Percentiles rank a stretch among this genome's conserved stretches.
These are phyloP conservation scores for Hypsibius dujardini DNA, from an alignment of 1,140 invertebrate species.

Conservation along the genomic window DNA sequence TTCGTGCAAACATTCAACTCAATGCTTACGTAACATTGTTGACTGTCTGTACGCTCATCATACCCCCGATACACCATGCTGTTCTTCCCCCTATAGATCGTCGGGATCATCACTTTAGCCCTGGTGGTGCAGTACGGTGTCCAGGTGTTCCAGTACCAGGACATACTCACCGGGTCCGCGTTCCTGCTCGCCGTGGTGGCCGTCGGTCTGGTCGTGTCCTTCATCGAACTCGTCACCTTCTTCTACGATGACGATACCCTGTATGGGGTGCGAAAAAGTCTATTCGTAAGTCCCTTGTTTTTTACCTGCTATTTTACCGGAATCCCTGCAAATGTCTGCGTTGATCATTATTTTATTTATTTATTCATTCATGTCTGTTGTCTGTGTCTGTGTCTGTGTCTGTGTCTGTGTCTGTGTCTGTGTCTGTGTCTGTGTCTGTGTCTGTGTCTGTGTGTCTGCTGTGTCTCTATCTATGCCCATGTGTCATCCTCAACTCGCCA, in stretches of 20 bases:
- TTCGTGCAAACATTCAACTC: not conserved
- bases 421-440: too few species aligned
- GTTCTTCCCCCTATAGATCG: not conserved
- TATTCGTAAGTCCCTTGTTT: slow-evolving; percentile 1
- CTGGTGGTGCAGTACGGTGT: not conserved
- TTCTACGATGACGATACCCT: slow-evolving; percentile 11
- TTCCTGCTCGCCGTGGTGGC: not conserved
- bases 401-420: too few species aligned
- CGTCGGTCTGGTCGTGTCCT: not conserved
- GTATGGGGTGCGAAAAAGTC: slow-evolving; percentile 5
- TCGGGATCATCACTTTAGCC: not conserved
- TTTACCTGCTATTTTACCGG: not conserved
- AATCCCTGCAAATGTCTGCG: not conserved
- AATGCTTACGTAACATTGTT: not conserved
- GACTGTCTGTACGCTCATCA: not conserved
- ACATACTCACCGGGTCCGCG: not conserved
- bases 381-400: too few species aligned
- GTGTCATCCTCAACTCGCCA: too few species aligned
- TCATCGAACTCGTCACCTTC: slow-evolving; percentile 16
- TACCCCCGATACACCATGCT: not conserved
- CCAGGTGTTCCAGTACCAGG: not conserved
- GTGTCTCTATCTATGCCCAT: too few species aligned
- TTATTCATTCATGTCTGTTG: too few species aligned
- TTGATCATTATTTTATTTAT: too few species aligned
- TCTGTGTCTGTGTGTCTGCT: too few species aligned